Base-by-base conservation (phyloP, 2,113 vertebrate species). In the Onychostoma macrolepis region DNA sequence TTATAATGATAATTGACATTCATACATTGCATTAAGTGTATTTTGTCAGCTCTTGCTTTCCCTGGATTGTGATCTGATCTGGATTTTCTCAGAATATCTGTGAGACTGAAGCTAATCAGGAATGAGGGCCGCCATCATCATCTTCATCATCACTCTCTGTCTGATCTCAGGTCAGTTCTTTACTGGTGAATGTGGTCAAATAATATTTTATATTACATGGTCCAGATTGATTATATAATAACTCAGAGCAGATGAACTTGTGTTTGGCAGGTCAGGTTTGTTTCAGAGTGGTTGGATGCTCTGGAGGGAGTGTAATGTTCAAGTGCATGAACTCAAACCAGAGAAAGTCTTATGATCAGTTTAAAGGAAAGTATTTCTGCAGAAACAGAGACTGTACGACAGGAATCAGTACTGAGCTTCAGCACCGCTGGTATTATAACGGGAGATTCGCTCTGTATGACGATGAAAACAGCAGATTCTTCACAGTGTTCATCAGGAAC, bases 181-280 rank as follows among this genome's bases (percentile, higher is more conserved):
- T 2, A 43, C 8, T n/a, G 38, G 21, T 74, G 6, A 41, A 8
- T 43, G 4, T 74, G 38, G 13, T 43, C 33, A 69, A 3, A 17
- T 69, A 33, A 8, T 69, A 69, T 36, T 15, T 28, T 17, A n/a
- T 43, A 38, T 38, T 1, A 36, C 9, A 24, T 43, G 36, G 21
- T 11, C 33, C 33, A 36, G 33, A 36, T 36, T 36, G 33, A 11
- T 24, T 41, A 41, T 33, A 74, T 12, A 41, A 74, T 74, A 38
- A 41, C 72, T 24, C 24, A n/a, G 72, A 75, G 13, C 7, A 48
- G 19, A 28, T 77, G 4, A 10, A 11, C n/a, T 50, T 50, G 41
- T 77, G 75, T 77, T 50, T 50, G 75, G 1, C 75, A 77, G 43
- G 75, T 77, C 75, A 77, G 12, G 43, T 17, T 19, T 77, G 75